A percentile compares a stretch with the other conserved stretches of the same genome.
These are phyloP conservation scores for Rhagoletis pomonella DNA, from an alignment of 1,140 invertebrate genomes.

Conservation along the genomic window DNA sequence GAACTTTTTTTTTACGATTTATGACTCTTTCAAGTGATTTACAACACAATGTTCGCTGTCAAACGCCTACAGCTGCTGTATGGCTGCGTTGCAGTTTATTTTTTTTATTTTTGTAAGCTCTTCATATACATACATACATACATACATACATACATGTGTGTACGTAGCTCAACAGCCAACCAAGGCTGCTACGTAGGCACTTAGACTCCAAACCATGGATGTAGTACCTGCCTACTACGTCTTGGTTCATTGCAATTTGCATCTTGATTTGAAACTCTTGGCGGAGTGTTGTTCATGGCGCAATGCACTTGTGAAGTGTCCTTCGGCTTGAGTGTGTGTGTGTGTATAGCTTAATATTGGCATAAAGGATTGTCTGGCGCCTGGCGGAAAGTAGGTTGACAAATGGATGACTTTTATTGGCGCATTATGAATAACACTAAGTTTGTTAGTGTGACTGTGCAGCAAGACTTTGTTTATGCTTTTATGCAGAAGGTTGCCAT, in stretches of 20 bases:
- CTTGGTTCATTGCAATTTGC: conserved; percentile 18
- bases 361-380: conserved; percentile 3
- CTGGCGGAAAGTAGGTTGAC: neutral
- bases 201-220: too few relatives aligned
- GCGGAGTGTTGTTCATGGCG: neutral
- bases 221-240: neutral
- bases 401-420: neutral
- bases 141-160: too few relatives aligned
- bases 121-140: too few relatives aligned
- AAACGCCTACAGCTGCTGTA: conserved; percentile 17
- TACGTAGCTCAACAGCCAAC: neutral
- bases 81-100: neutral
- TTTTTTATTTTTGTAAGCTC: too few relatives aligned
- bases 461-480: too few relatives aligned
- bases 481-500: too few relatives aligned
- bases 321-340: neutral
- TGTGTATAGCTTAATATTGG: neutral
- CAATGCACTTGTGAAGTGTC: conserved; percentile 1
- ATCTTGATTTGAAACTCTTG: neutral
- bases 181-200: conserved; percentile 21
- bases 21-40: conserved; percentile 40
- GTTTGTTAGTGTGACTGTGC: too few relatives aligned
- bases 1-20: conserved; percentile 31
- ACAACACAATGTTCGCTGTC: conserved; percentile 22
- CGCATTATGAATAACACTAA: neutral